phyloP scores from a whole-genome alignment of 2,888 invertebrate genomes.

The Sturmia bella region DNA sequence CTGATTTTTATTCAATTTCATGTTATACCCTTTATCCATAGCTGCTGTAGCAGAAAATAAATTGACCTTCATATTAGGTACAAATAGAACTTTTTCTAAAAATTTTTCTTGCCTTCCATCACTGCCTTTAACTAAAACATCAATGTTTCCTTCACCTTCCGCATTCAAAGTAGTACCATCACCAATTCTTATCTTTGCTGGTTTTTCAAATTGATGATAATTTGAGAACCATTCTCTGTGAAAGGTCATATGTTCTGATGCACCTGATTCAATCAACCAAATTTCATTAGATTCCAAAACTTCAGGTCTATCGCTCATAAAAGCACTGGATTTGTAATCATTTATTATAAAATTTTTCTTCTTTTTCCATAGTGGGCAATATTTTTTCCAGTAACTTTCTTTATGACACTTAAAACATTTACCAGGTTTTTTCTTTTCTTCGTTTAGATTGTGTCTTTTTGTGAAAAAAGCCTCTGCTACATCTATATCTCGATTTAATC shows the following conservation, averaged over 20 bases:
- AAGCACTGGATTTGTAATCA: too few relatives aligned
- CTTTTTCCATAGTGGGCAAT: constrained; percentile 32
- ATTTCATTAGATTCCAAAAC: too few relatives aligned
- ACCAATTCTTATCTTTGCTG: too few relatives aligned
- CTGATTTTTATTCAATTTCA: constrained; percentile 15
- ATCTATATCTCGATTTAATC: not conserved
- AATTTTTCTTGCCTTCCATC: constrained; percentile 18
- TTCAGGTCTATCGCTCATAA: too few relatives aligned
- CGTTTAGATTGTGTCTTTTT: too few relatives aligned
- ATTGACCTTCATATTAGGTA: constrained; percentile 40
- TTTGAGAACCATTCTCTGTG: not conserved
- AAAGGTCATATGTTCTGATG: too few relatives aligned
- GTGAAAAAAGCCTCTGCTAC: constrained; percentile 1
- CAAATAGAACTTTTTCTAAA: constrained; percentile 35
- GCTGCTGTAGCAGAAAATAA: constrained; percentile 45
- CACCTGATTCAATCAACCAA: too few relatives aligned
- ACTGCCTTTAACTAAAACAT: not conserved
- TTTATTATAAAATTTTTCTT: not conserved
- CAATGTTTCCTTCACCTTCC: too few relatives aligned
- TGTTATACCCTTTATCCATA: constrained; percentile 32
- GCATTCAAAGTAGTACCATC: too few relatives aligned
- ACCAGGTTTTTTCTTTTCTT: constrained; percentile 3
- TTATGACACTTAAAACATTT: constrained; percentile 27
- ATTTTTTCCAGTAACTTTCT: constrained; percentile 22
- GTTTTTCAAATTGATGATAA: not conserved